Conservation (phyloP, 2,888 invertebrate species). For the Ptycholaimellus sp. region DNA sequence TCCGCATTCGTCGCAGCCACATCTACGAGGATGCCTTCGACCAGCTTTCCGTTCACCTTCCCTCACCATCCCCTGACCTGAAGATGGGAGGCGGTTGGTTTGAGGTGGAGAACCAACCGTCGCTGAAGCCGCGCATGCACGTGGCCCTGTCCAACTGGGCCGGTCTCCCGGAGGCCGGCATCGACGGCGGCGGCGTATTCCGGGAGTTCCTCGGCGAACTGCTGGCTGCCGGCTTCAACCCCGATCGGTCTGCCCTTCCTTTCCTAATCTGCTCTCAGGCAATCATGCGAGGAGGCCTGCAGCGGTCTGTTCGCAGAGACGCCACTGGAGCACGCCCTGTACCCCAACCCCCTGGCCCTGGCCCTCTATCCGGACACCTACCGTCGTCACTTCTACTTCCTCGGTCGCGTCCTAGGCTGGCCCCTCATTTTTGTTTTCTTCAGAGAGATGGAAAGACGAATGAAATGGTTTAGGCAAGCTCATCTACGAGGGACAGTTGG, state of each 20-base stretch:
- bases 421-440: background rate
- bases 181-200: constrained; percentile 89
- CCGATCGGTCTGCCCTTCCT: too few species aligned
- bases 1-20: constrained; percentile 42
- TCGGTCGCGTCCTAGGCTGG: constrained; percentile 61
- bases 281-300: too few species aligned
- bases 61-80: background rate
- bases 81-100: background rate
- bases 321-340: constrained; percentile 71
- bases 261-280: too few species aligned
- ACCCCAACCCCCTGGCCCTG: constrained; percentile 78
- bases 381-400: constrained; percentile 56
- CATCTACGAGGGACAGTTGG: constrained; percentile 71
- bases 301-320: constrained; percentile 58
- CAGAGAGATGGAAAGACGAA: background rate
- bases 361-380: constrained; percentile 30
- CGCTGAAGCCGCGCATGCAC: constrained; percentile 55
- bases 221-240: constrained; percentile 36
- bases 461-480: constrained; percentile 41
- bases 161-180: constrained; percentile 77
- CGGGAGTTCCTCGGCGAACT: constrained; percentile 80
- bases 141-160: constrained; percentile 46
- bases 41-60: constrained; percentile 44
- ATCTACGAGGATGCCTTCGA: constrained; percentile 96
- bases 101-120: constrained; percentile 32